Conservation (phyloP, 1,140 invertebrate species). For the Orussus abietinus region DNA sequence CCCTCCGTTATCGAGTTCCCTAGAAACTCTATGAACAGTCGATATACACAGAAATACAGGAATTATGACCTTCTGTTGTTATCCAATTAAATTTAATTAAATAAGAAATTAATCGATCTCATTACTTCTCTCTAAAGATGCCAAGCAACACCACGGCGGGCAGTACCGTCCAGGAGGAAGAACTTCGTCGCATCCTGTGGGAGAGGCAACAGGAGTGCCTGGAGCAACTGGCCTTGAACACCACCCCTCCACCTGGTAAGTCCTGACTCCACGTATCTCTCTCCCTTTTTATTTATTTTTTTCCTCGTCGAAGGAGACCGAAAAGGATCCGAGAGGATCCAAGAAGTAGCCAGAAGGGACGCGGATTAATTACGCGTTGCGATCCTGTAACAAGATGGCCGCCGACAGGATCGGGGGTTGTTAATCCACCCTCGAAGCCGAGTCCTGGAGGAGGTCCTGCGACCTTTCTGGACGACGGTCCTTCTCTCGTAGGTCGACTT, state of each 20-base stretch:
- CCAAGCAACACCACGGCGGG: slow-evolving; percentile 35
- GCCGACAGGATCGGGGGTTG: no score
- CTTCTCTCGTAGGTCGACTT: no score
- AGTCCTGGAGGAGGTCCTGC: no score
- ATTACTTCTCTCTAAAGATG: slow-evolving; percentile 18
- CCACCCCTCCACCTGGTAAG: slow-evolving; percentile 31
- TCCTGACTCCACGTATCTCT: no score
- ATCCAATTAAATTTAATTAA: no score
- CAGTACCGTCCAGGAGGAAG: slow-evolving; percentile 35
- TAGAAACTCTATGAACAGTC: neutral
- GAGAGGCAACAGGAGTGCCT: slow-evolving; percentile 32
- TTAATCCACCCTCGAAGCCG: slow-evolving; percentile 2
- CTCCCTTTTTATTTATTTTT: slow-evolving; percentile 8
- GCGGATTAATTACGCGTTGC: slow-evolving; percentile 11
- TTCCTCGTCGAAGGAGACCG: neutral
- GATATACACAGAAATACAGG: no score
- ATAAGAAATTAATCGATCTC: neutral
- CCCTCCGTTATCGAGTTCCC: neutral
- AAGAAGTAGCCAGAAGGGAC: no score
- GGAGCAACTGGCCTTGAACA: slow-evolving; percentile 23
- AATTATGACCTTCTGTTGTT: no score
- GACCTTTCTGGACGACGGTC: no score
- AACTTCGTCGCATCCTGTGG: slow-evolving; percentile 25
- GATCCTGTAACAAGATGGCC: slow-evolving; percentile 5
- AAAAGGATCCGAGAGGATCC: slow-evolving; percentile 5